A percentile compares a stretch with the other conserved stretches of the same genome.
Conservation (phyloP, 2,888 invertebrate species). For the Drosophila testacea region DNA sequence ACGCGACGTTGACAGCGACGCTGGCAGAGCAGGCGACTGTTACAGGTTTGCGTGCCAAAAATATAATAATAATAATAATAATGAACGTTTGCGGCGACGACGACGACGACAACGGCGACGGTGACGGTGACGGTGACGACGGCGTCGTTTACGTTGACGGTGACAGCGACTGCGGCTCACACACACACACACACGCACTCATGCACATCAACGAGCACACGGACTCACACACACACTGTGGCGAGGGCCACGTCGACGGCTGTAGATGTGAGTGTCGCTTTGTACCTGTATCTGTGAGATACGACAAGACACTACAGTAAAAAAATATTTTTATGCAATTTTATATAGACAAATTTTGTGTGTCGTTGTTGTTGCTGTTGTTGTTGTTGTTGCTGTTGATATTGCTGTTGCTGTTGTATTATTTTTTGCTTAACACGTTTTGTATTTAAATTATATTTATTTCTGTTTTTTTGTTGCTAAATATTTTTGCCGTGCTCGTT, state of each 20-base stretch:
- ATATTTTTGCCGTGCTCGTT: constrained; percentile 67
- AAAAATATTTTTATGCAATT: constrained; percentile 81
- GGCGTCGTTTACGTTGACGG: constrained; percentile 6
- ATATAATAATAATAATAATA: constrained; percentile 69
- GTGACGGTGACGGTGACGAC: constrained; percentile 10
- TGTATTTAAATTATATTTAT: constrained; percentile 75
- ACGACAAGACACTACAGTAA: constrained; percentile 59
- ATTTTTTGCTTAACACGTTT: constrained; percentile 75
- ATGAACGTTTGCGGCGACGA: constrained; percentile 54
- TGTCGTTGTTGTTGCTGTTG: constrained; percentile 58
- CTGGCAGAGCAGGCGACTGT: constrained; percentile 56
- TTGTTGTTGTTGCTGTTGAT: constrained; percentile 17
- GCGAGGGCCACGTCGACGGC: constrained; percentile 71
- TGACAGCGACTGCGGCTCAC: constrained; percentile 50
- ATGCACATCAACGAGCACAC: constrained; percentile 38
- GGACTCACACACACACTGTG: constrained; percentile 51
- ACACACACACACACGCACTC: constrained; percentile 48
- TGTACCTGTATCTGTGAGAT: constrained; percentile 59
- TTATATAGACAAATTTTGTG: constrained; percentile 73
- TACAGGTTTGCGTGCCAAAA: constrained; percentile 76
- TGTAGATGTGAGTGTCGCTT: constrained; percentile 58
- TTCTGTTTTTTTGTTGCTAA: constrained; percentile 56
- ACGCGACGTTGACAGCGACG: constrained; percentile 53
- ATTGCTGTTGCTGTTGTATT: constrained; percentile 53
- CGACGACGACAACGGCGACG: constrained; percentile 22